A percentile compares a stretch with the other conserved stretches of the same genome.
Conservation (phyloP, 2,888 invertebrate species). For the Catocala sponsa region DNA sequence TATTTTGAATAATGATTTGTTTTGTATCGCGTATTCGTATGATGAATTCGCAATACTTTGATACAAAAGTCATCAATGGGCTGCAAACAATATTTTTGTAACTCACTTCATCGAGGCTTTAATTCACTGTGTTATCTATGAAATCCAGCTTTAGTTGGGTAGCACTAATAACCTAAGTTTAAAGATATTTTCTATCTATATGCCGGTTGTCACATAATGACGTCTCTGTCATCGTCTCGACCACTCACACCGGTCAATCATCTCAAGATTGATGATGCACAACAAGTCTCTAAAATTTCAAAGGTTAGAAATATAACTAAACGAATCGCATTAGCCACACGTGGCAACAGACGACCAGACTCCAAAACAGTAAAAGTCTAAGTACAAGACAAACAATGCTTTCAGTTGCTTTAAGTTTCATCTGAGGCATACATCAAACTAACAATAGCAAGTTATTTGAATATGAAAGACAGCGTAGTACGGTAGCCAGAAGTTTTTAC, state of each 20-base stretch:
- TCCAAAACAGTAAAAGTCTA: slow-evolving; percentile 33
- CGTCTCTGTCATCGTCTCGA: no score
- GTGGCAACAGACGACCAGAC: slow-evolving; percentile 22
- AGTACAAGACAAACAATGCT: slow-evolving; percentile 50
- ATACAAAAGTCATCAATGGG: no score
- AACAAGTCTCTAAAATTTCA: slow-evolving; percentile 6
- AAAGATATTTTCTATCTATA: no score
- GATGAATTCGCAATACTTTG: no score
- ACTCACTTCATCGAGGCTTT: no score
- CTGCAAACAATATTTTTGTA: no score
- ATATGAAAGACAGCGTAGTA: slow-evolving; percentile 80
- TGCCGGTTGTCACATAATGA: no score
- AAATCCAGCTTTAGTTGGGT: no score
- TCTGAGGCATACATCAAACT: slow-evolving; percentile 61
- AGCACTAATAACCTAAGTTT: no score
- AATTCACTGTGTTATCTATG: no score
- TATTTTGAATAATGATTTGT: no score
- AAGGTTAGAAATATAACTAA: slow-evolving; percentile 13
- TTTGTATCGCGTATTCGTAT: no score
- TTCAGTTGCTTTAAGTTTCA: slow-evolving; percentile 38
- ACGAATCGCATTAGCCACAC: slow-evolving; percentile 8
- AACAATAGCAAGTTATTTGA: slow-evolving; percentile 76
- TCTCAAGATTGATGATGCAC: slow-evolving; percentile 3
- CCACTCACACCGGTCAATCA: not conserved
- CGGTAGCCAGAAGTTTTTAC: slow-evolving; percentile 72